phyloP scores from a whole-genome alignment of 2,113 vertebrate species.

The Mastomys natalensis region DNA sequence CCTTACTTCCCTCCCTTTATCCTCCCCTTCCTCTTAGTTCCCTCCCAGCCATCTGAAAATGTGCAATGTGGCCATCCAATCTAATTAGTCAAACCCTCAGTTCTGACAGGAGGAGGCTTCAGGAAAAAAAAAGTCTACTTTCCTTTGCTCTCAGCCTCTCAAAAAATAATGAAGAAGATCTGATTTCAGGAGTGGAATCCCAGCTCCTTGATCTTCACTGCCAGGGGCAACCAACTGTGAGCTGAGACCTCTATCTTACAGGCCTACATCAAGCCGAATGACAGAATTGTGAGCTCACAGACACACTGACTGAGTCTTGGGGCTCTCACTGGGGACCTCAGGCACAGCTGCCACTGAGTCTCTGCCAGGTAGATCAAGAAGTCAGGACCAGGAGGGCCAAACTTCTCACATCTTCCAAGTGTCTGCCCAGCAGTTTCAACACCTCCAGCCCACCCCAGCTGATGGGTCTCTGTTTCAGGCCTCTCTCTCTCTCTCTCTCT shows the following conservation, averaged over 20 bases:
- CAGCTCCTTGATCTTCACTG: slow-evolving; percentile 33
- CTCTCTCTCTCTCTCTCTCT: too few relatives aligned
- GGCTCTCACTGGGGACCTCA: neutral
- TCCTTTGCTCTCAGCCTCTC: slow-evolving; percentile 58
- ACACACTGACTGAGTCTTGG: neutral
- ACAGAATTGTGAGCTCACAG: slow-evolving; percentile 50
- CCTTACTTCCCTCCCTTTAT: neutral
- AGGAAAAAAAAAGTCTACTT: slow-evolving; percentile 30
- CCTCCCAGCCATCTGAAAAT: slow-evolving; percentile 28
- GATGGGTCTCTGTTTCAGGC: rapidly evolving
- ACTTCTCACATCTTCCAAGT: too few relatives aligned
- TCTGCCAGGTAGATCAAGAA: neutral
- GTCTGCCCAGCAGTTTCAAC: neutral
- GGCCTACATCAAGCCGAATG: slow-evolving; percentile 42
- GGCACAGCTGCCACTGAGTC: neutral
- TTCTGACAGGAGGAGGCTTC: slow-evolving; percentile 70
- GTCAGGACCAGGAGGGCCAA: neutral
- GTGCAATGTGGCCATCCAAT: slow-evolving; percentile 40
- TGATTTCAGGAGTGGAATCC: slow-evolving; percentile 60
- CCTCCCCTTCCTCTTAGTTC: neutral
- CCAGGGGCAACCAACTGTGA: slow-evolving; percentile 71
- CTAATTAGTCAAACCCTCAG: slow-evolving; percentile 76
- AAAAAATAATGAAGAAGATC: slow-evolving; percentile 62
- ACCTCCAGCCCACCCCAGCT: neutral
- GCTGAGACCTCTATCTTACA: slow-evolving; percentile 66